Evolutionary conservation across 2,888 invertebrate genomes (phyloP).

Genomic region (Machimus rusticus): DNA sequence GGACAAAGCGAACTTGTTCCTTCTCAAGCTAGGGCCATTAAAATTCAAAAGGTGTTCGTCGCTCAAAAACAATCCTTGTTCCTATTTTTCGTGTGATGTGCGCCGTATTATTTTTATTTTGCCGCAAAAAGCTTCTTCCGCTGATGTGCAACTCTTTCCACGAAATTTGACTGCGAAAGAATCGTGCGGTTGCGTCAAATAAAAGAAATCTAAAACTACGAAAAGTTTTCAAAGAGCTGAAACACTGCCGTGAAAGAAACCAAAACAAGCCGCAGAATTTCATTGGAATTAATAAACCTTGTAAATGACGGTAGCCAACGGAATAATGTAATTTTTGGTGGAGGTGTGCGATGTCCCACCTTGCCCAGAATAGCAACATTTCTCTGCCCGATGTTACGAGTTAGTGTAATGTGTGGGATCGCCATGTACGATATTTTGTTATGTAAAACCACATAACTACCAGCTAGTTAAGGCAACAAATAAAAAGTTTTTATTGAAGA

Average conservation of each 20-base stretch:
- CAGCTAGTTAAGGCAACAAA: background rate
- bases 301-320: constrained; percentile 1
- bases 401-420: constrained; percentile 6
- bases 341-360: background rate
- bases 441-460: background rate
- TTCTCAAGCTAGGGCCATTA: background rate
- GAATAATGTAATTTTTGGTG: constrained; percentile 3
- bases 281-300: constrained; percentile 31
- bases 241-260: background rate
- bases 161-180: background rate
- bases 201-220: background rate
- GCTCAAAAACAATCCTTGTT: constrained; percentile 19
- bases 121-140: constrained; percentile 17
- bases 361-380: background rate
- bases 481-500: background rate
- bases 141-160: constrained; percentile 9
- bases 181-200: constrained; percentile 11
- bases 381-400: background rate
- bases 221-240: background rate
- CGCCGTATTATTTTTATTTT: background rate
- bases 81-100: constrained; percentile 27
- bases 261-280: constrained; percentile 8
- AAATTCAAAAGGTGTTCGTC: constrained; percentile 4
- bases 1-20: background rate
- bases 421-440: background rate